Conservation (phyloP, 2,113 vertebrate species). For the Microcebus lehilahytsara region DNA sequence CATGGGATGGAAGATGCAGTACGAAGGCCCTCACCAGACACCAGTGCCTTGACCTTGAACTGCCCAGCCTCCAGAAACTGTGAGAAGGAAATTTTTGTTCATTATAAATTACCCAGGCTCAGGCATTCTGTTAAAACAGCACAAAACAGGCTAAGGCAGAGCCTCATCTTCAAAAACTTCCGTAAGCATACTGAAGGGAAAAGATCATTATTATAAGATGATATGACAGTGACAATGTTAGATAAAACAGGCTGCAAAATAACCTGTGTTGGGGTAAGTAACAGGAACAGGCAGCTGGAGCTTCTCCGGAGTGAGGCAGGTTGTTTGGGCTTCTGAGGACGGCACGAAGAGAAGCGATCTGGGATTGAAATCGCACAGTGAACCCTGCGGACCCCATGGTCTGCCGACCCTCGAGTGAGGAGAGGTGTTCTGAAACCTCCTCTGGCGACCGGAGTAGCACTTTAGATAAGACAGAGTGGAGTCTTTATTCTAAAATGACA, state of each 20-base stretch:
- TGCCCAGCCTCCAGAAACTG: neutral
- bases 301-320: neutral
- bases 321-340: neutral
- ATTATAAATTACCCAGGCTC: neutral
- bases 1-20: neutral
- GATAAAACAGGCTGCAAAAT: neutral
- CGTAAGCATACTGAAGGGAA: neutral
- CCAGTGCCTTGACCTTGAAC: neutral
- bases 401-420: accelerated
- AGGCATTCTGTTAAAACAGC: neutral
- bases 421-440: neutral
- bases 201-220: neutral
- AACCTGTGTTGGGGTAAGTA: accelerated
- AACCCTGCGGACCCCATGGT: neutral
- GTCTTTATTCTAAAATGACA: neutral
- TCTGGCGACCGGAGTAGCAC: accelerated
- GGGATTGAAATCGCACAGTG: accelerated
- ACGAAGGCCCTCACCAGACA: neutral
- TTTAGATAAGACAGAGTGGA: neutral
- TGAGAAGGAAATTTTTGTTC: neutral
- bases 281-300: neutral
- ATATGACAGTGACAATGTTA: accelerated
- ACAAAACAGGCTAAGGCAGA: neutral
- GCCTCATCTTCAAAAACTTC: neutral
- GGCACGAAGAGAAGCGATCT: neutral